Evolutionary conservation across 2,797 vertebrate species (phyloP), one percentile per base, ranked within the genome.

Genomic region (Mycteria americana): DNA sequence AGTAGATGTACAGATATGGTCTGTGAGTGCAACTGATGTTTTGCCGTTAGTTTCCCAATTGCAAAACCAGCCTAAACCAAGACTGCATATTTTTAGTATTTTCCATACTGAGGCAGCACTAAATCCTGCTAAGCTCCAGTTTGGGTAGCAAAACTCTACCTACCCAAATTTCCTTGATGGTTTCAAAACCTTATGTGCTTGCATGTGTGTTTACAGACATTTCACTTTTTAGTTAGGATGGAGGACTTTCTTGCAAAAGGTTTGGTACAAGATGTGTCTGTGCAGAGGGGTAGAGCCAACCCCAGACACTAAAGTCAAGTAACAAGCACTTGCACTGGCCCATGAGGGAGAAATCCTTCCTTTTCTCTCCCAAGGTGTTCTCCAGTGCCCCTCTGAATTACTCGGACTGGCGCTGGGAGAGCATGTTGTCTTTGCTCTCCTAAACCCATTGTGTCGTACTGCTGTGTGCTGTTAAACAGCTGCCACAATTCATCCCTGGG

Each of bases 391-490:
- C 48, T 92, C 85, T 93, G 87, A 96, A 91, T 93, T 88, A 67
- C 87, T 81, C 39, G 85, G 91, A 92, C 93, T 92, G 94, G 91
- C 87, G 1, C 87, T 96, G 94, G 89, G 92, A 95, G 51, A 95
- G 85, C 82, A 91, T 84, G 91, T 94, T 92, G 93, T 65, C 94
- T 95, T 84, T 95, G 67, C 79, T 92, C 82, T 85, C 85, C 94
- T 70, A 94, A 92, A 95, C 82, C 79, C 83, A 93, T 97, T 97
- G 97, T 97, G 85, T 79, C 3, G 7, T 88, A 65, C 89, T 79
- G 87, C 93, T 95, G 85, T 89, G 91, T 93, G 93, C 94, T 97
- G 94, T 92, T 97, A 85, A 97, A 96, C 96, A 96, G 95, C 94
- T 96, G 95, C 97, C 95, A 92, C 95, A 96, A 96, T 96, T 97